Base-by-base conservation (phyloP, 2,113 vertebrate species). In the Asarcornis scutulata region DNA sequence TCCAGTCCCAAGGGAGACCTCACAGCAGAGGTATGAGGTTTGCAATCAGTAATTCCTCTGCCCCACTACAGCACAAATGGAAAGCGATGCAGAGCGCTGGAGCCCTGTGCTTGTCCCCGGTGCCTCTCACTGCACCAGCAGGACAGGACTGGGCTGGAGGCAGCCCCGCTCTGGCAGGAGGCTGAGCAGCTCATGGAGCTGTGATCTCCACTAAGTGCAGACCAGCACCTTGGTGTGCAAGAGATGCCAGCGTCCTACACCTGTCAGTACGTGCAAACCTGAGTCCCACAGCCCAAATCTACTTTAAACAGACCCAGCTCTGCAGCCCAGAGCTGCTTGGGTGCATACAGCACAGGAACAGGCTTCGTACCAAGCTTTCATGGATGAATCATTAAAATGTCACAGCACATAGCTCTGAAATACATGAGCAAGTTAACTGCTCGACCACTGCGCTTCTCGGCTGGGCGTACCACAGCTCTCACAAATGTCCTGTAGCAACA, bases 271-370 rank as follows among this genome's bases (percentile, higher is more conserved):
- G 0, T 0, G 3, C 9, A 44, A 11, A 50, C 11, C 29, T 17
- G 4, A 16, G 3, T 2, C 27, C 53, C 34, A 5, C 34, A 18
- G 12, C 78, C 48, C 62, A 7, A 0, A 2, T 22, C 72, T 46
- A 2, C 0, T 0, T 17, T 2, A 3, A 60, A 6, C 27, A 52
- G 58, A 15, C 38, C 55, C 75, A 22, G 50, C n/a, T 11, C 64
- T 29, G 60, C 87, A n/a, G 73, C 88, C 17, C 52, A 4, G 59
- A 67, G 63, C 68, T 17, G 59, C 63, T 18, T 2, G 0, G 42
- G 73, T 2, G 25, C 7, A 31, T 31, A 9, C 18, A 1, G 64
- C 8, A 13, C 29, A 63, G 38, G 32, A 46, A n/a, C 36, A 27
- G 38, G 44, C 53, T 88, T 66, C 59, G 56, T 46, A 68, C 72